A percentile compares a stretch with the other conserved stretches of the same genome.
phyloP scores from a whole-genome alignment of 2,113 vertebrate genomes.

The Podarcis raffonei region DNA sequence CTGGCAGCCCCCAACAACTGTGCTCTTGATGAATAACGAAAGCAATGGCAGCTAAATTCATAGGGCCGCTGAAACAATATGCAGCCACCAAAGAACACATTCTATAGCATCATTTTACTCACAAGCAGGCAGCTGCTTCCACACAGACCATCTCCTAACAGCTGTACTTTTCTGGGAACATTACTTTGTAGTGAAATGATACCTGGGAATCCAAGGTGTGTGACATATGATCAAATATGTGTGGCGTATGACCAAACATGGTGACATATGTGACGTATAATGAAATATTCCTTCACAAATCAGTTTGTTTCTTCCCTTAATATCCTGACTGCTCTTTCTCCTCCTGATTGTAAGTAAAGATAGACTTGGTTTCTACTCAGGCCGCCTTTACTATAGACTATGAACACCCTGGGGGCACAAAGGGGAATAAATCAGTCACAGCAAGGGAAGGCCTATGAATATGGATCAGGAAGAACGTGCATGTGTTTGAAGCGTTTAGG shows the following conservation, averaged over 20 bases:
- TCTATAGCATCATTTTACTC: conserved; percentile 39
- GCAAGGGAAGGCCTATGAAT: conserved; percentile 64
- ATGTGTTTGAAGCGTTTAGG: conserved; percentile 45
- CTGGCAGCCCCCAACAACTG: not conserved
- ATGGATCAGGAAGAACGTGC: conserved; percentile 58
- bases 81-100: conserved; percentile 20
- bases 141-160: conserved; percentile 25
- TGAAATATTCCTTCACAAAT: conserved; percentile 35
- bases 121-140: conserved; percentile 46
- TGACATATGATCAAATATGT: not conserved
- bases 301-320: conserved; percentile 24
- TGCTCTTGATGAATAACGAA: not conserved
- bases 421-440: conserved; percentile 65
- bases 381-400: conserved; percentile 70
- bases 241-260: not conserved
- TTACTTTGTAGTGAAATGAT: conserved; percentile 42
- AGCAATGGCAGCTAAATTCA: conserved; percentile 20
- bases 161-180: conserved; percentile 35
- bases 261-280: conserved; percentile 1
- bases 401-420: conserved; percentile 54
- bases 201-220: conserved; percentile 32
- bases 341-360: not conserved
- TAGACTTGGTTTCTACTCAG: conserved; percentile 39
- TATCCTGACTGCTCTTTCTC: conserved; percentile 6
- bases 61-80: conserved; percentile 35